phyloP scores from a whole-genome alignment of 2,797 vertebrate genomes.

The Tiaroga cobitis region DNA sequence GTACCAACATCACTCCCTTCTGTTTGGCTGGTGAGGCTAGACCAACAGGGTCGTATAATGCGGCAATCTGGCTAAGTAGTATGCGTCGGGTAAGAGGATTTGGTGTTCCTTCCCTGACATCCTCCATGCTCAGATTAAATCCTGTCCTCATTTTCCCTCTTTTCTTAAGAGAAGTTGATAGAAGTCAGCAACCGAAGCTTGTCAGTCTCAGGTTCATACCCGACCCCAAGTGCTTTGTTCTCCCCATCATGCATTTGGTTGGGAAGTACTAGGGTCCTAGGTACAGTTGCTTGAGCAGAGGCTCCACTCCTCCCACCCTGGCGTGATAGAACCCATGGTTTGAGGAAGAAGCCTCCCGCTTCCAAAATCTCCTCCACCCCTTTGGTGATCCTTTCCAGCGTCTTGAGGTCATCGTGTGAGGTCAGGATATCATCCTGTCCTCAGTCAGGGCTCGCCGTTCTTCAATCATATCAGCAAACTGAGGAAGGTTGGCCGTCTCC shows the following conservation, averaged over 20 bases:
- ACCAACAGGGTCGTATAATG: slow-evolving; percentile 30
- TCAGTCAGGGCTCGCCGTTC: no score
- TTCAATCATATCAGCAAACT: no score
- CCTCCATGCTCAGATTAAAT: background rate
- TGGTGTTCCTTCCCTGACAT: slow-evolving; percentile 21
- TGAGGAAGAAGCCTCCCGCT: no score
- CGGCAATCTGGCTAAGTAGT: slow-evolving; percentile 28
- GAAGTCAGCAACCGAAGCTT: slow-evolving; percentile 30
- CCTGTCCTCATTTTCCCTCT: slow-evolving; percentile 32
- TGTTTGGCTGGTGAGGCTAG: background rate
- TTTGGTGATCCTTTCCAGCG: no score
- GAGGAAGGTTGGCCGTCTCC: no score
- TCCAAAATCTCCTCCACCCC: no score
- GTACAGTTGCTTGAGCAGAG: background rate
- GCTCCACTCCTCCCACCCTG: no score
- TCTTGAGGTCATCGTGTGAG: no score
- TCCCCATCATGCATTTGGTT: slow-evolving; percentile 34
- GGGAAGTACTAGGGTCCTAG: slow-evolving; percentile 32
- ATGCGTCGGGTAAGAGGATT: slow-evolving; percentile 13
- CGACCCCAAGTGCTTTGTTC: slow-evolving; percentile 29
- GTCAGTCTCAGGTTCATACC: slow-evolving; percentile 31
- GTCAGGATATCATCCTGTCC: no score
- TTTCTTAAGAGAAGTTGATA: slow-evolving; percentile 41
- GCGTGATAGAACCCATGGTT: no score
- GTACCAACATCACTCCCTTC: slow-evolving; percentile 23